Conservation (phyloP, 2,797 vertebrate species). For the Hippoglossus hippoglossus region DNA sequence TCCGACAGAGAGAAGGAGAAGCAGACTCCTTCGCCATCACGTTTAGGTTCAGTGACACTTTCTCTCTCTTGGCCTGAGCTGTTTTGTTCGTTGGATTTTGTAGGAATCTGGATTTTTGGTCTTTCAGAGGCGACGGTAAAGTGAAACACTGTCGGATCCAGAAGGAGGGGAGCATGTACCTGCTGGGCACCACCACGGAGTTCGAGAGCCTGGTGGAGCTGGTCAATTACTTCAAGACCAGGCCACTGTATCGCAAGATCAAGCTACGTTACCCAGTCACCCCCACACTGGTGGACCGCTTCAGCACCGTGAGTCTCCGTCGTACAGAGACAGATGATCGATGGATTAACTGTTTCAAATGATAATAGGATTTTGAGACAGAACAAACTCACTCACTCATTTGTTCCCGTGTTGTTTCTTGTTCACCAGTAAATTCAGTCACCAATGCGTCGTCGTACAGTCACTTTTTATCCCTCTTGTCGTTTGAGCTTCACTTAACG, state of each 20-base stretch:
- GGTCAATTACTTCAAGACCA: conserved; percentile 93
- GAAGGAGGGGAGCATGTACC: conserved; percentile 89
- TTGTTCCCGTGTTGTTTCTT: too few relatives aligned
- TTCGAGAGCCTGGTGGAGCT: conserved; percentile 96
- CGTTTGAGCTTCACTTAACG: too few relatives aligned
- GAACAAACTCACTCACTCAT: too few relatives aligned
- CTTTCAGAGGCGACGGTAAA: conserved; percentile 91
- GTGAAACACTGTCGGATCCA: conserved; percentile 97
- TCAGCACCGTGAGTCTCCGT: conserved; percentile 84
- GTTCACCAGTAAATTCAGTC: too few relatives aligned
- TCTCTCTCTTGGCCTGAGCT: background rate
- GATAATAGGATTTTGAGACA: too few relatives aligned
- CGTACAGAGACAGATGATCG: too few relatives aligned
- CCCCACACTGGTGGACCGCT: conserved; percentile 90
- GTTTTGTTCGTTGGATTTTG: background rate
- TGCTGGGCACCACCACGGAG: conserved; percentile 93
- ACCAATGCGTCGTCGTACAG: too few relatives aligned
- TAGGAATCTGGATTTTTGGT: background rate
- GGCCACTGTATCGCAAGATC: conserved; percentile 94
- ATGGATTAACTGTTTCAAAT: too few relatives aligned
- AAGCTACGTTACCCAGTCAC: conserved; percentile 96
- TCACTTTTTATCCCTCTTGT: too few relatives aligned
- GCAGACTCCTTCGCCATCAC: conserved; percentile 93
- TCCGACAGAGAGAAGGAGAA: conserved; percentile 90
- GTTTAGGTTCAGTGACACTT: conserved; percentile 86